Conservation (phyloP, 2,797 vertebrate species). For the Gallinago nigripennis region DNA sequence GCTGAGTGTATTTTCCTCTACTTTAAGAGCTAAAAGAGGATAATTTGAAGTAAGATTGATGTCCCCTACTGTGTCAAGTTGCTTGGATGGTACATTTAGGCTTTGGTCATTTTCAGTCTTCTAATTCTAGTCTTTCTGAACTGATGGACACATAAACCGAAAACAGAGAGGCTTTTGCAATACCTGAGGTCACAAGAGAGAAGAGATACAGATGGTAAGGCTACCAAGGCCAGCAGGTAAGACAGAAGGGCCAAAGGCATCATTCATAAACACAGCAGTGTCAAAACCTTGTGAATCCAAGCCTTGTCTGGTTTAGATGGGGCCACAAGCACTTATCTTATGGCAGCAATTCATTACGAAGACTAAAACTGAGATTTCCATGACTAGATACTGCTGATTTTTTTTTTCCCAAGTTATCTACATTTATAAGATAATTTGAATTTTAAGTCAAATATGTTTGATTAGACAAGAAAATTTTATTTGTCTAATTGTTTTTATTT, state of each 20-base stretch:
- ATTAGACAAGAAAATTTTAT: slow-evolving; percentile 5
- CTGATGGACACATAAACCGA: neutral
- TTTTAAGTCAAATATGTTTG: neutral
- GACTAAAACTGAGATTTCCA: neutral
- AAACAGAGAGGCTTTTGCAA: neutral
- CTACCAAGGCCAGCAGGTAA: neutral
- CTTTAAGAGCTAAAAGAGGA: neutral
- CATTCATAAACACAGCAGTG: neutral
- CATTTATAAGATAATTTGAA: neutral
- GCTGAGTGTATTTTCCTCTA: neutral
- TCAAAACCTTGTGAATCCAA: neutral
- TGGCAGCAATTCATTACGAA: neutral
- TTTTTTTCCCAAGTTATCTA: neutral
- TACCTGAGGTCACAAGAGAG: neutral
- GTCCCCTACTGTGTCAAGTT: neutral
- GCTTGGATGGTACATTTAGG: neutral
- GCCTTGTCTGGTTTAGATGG: neutral
- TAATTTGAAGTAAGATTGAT: neutral
- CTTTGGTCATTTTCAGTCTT: neutral
- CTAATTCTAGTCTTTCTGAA: neutral
- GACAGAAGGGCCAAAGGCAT: neutral
- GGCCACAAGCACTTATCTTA: neutral
- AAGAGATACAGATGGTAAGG: neutral
- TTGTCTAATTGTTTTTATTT: slow-evolving; percentile 35
- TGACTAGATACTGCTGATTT: neutral